A percentile compares a stretch with the other conserved stretches of the same genome.
phyloP scores from a whole-genome alignment of 2,888 invertebrate species.

The Chrysolina haemoptera region DNA sequence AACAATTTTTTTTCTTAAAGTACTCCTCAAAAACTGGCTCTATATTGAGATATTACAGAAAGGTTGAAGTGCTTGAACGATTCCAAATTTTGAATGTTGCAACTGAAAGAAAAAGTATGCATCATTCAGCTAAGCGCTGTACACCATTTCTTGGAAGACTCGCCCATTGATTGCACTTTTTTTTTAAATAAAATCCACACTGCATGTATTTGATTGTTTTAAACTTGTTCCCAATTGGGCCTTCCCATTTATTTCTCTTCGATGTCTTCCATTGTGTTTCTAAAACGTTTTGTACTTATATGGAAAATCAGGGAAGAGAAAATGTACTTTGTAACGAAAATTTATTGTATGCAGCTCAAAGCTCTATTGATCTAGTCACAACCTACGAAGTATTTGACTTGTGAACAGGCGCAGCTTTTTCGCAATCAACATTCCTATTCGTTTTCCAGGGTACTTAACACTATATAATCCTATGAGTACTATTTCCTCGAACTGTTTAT shows the following conservation, averaged over 20 bases:
- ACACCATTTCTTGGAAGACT: too few species aligned
- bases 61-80: too few species aligned
- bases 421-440: slow-evolving; percentile 19
- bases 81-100: too few species aligned
- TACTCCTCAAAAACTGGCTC: too few species aligned
- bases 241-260: neutral
- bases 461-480: neutral
- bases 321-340: slow-evolving; percentile 25
- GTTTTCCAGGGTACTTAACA: slow-evolving; percentile 27
- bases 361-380: slow-evolving; percentile 30
- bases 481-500: slow-evolving; percentile 19
- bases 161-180: too few species aligned
- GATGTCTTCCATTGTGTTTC: neutral
- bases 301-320: slow-evolving; percentile 7
- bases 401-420: slow-evolving; percentile 6
- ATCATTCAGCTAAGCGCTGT: too few species aligned
- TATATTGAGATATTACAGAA: too few species aligned
- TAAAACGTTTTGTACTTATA: slow-evolving; percentile 11
- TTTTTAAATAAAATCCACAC: too few species aligned
- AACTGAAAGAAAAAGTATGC: too few species aligned
- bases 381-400: slow-evolving; percentile 28
- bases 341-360: slow-evolving; percentile 18
- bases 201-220: neutral
- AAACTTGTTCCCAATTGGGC: neutral
- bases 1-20: too few species aligned